phyloP scores from a whole-genome alignment of 23 tunicate genomes.

The Styela clava region DNA sequence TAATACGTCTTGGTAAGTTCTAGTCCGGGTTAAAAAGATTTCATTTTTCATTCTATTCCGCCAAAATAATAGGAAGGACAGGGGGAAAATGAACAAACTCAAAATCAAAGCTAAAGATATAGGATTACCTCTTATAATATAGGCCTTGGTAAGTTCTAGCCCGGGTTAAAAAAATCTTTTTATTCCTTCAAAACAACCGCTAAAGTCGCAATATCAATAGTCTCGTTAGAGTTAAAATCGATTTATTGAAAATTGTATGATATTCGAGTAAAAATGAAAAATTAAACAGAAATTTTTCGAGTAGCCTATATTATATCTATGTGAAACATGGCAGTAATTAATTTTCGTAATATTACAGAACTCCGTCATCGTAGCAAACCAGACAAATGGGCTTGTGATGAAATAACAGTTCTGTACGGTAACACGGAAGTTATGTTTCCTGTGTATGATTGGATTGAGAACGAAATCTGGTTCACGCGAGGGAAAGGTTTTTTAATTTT shows the following conservation, averaged over 20 bases:
- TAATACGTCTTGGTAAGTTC: conserved; percentile 25
- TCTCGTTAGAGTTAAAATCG: no score
- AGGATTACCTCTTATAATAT: conserved; percentile 27
- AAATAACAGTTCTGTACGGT: conserved; percentile 17
- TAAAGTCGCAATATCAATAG: conserved; percentile 10
- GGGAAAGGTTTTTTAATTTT: conserved; percentile 53
- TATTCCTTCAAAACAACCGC: no score
- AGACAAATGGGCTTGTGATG: conserved; percentile 56
- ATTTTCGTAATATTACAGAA: conserved; percentile 27
- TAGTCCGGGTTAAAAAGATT: no score
- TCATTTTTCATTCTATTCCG: no score
- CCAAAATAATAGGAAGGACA: conserved; percentile 5
- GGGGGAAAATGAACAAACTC: conserved; percentile 14
- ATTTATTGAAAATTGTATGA: no score
- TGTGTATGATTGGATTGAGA: conserved; percentile 49
- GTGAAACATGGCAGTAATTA: no score
- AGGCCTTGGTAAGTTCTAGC: conserved; percentile 4
- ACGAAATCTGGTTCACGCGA: conserved; percentile 12
- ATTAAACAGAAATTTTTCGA: no score
- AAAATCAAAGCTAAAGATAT: conserved; percentile 27
- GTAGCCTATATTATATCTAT: no score
- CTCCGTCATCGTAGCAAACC: conserved; percentile 1
- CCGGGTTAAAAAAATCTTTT: no score
- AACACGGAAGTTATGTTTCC: conserved; percentile 29
- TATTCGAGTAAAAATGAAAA: no score